These are phyloP conservation scores for Platyrinchus mystaceus DNA, from an alignment of 2,797 vertebrate species.

Conservation along the genomic window DNA sequence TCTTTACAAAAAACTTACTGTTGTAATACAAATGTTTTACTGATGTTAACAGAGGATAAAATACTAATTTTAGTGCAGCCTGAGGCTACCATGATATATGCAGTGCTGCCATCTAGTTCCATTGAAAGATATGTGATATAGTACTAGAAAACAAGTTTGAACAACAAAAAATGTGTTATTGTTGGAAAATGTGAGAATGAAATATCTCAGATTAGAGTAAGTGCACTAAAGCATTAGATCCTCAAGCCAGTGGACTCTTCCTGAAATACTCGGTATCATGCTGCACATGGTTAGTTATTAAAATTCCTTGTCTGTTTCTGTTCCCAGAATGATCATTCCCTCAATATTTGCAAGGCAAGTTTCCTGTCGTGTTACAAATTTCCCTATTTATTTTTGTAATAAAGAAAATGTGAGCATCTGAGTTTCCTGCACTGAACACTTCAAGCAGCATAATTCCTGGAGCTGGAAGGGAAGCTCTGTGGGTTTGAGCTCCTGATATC, in stretches of 20 bases:
- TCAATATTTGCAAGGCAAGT: not conserved
- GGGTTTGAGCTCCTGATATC: not conserved
- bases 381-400: not conserved
- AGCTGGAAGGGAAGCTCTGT: not conserved
- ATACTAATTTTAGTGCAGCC: conserved; percentile 8
- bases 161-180: not conserved
- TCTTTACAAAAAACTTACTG: not conserved
- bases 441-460: too few relatives aligned
- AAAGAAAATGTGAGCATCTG: not conserved
- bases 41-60: not conserved
- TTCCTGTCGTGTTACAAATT: not conserved
- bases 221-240: not conserved
- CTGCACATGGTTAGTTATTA: not conserved
- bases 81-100: not conserved
- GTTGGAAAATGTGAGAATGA: not conserved
- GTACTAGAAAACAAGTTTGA: not conserved
- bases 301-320: not conserved
- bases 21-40: not conserved
- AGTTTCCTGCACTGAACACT: not conserved
- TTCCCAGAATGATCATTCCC: not conserved
- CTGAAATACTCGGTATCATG: not conserved
- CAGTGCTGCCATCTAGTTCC: not conserved
- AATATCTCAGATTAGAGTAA: not conserved
- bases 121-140: not conserved
- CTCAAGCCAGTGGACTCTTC: not conserved